phyloP scores from a whole-genome alignment of 2,797 vertebrate species.

The Rousettus madagascariensis region DNA sequence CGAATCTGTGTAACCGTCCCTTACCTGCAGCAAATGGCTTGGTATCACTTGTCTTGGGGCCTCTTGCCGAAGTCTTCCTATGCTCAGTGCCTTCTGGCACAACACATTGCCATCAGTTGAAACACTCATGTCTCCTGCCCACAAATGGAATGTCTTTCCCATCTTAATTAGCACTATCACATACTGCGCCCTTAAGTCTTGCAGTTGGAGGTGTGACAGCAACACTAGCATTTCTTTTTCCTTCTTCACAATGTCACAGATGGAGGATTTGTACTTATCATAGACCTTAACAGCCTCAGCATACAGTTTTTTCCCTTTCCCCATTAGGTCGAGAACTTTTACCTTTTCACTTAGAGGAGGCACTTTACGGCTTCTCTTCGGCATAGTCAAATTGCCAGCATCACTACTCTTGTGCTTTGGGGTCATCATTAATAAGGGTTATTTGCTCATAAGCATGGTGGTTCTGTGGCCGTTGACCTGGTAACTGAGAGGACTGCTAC shows the following conservation, averaged over 20 bases:
- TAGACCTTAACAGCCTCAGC: too few species aligned
- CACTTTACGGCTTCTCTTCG: background rate
- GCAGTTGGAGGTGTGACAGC: background rate
- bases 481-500: too few species aligned
- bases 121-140: background rate
- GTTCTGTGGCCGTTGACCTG: background rate
- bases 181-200: rapidly evolving
- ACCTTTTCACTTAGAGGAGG: background rate
- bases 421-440: background rate
- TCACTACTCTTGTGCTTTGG: background rate
- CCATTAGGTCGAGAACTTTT: background rate
- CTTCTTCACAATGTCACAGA: background rate
- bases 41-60: background rate
- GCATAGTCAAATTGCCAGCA: background rate
- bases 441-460: background rate
- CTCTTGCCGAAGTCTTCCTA: background rate
- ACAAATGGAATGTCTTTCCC: background rate
- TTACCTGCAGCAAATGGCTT: background rate
- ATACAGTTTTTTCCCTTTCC: background rate
- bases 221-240: background rate
- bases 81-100: background rate
- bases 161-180: background rate
- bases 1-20: background rate
- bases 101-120: background rate
- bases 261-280: too few species aligned